A percentile compares a stretch with the other conserved stretches of the same genome.
These are phyloP conservation scores for Eristalis tenax DNA, from an alignment of 2,888 invertebrate genomes.

Conservation along the genomic window DNA sequence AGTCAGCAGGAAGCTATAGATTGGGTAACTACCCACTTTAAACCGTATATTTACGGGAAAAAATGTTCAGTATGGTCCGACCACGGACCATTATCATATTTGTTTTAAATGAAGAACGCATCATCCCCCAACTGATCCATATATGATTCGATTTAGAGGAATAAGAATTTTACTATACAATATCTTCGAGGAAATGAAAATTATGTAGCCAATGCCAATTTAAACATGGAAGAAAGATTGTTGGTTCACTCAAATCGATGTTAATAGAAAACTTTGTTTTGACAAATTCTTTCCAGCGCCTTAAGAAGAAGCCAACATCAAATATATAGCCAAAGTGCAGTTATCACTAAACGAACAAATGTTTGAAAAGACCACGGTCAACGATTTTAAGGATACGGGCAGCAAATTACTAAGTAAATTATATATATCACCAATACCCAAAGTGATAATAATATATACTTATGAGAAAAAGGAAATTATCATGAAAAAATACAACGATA, in stretches of 20 bases:
- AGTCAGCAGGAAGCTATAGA: slow-evolving; percentile 73
- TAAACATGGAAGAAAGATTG: slow-evolving; percentile 28
- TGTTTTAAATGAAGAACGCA: slow-evolving; percentile 73
- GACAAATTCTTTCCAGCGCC: slow-evolving; percentile 46
- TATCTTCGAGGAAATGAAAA: slow-evolving; percentile 72
- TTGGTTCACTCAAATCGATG: slow-evolving; percentile 15
- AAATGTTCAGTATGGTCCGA: slow-evolving; percentile 71
- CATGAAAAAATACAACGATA: slow-evolving; percentile 24
- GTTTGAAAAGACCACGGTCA: too few relatives aligned
- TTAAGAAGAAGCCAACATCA: too few relatives aligned
- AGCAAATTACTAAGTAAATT: slow-evolving; percentile 26
- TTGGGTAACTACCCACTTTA: slow-evolving; percentile 72
- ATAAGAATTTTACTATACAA: slow-evolving; percentile 71
- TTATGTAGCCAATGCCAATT: slow-evolving; percentile 51
- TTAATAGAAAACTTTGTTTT: slow-evolving; percentile 35
- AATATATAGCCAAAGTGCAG: slow-evolving; percentile 23
- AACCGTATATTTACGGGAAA: slow-evolving; percentile 63
- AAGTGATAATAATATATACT: background rate
- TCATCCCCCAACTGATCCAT: slow-evolving; percentile 72
- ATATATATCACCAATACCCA: slow-evolving; percentile 27
- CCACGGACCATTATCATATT: slow-evolving; percentile 69
- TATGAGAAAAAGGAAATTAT: slow-evolving; percentile 5
- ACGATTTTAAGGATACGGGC: slow-evolving; percentile 27
- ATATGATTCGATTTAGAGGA: slow-evolving; percentile 73
- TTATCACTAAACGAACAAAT: slow-evolving; percentile 13